phyloP scores from a whole-genome alignment of 2,888 invertebrate species.

The Agrypnus murinus region DNA sequence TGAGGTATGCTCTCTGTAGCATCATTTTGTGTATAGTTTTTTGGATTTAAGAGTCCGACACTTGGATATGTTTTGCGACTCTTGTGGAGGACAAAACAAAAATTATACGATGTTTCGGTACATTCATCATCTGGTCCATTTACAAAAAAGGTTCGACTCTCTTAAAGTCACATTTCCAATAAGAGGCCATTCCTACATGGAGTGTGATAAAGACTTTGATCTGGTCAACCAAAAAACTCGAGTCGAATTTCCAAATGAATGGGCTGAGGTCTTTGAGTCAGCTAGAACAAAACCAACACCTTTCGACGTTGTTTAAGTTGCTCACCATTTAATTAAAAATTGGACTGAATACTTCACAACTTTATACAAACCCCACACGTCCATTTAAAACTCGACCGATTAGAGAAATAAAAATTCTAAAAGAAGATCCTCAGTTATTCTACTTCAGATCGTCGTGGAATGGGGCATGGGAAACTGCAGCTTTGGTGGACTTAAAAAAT shows the following conservation, averaged over 20 bases:
- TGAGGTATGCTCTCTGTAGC: not conserved
- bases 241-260: constrained; percentile 55
- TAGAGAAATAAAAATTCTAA: not conserved
- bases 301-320: constrained; percentile 45
- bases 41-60: constrained; percentile 27
- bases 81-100: constrained; percentile 59
- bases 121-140: constrained; percentile 57
- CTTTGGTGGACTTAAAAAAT: no score
- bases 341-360: not conserved
- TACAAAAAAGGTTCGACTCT: constrained; percentile 51
- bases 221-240: constrained; percentile 52
- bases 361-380: not conserved
- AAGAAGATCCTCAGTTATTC: not conserved
- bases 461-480: constrained; percentile 8
- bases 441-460: not conserved
- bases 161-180: constrained; percentile 59
- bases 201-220: constrained; percentile 57
- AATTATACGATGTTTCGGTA: constrained; percentile 58
- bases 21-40: no score
- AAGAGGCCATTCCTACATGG: constrained; percentile 57
- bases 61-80: constrained; percentile 58
- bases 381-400: no score
- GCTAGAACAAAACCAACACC: constrained; percentile 45
- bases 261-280: constrained; percentile 51
- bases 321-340: not conserved